Evolutionary conservation across 2,113 vertebrate species (phyloP).

Genomic region (Platycercus adscitus): DNA sequence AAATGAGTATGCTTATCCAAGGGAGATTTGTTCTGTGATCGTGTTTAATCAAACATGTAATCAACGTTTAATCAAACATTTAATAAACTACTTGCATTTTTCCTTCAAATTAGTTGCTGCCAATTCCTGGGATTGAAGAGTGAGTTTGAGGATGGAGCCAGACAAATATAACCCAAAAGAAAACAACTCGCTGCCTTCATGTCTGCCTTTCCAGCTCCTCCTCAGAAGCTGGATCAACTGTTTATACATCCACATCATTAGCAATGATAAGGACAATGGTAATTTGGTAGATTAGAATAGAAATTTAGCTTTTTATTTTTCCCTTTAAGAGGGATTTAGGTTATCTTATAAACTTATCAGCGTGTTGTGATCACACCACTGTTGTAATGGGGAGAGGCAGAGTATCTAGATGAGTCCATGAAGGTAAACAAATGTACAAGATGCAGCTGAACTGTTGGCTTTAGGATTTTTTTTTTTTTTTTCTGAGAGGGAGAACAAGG

Average conservation of each 20-base stretch:
- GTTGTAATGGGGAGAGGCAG: not conserved
- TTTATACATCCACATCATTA: not conserved
- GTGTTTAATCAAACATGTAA: slow-evolving; percentile 37
- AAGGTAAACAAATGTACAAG: slow-evolving; percentile 4
- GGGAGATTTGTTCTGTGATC: slow-evolving; percentile 18
- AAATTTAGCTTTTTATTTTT: not conserved
- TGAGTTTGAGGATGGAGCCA: not conserved
- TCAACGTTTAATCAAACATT: slow-evolving; percentile 9
- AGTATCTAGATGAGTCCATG: not conserved
- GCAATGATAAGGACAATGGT: not conserved
- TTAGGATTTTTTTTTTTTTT: not conserved
- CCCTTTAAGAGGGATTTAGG: not conserved
- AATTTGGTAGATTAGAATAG: slow-evolving; percentile 2
- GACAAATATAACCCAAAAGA: not conserved
- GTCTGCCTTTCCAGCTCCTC: not conserved
- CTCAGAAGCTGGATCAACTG: slow-evolving; percentile 2
- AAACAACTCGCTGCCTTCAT: not conserved
- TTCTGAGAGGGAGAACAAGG: not conserved
- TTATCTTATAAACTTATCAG: not conserved
- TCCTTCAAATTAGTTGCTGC: slow-evolving; percentile 40
- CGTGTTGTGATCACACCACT: not conserved
- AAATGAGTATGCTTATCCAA: not conserved
- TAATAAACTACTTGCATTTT: slow-evolving; percentile 29
- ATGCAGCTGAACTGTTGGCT: not conserved
- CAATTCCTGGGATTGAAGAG: not conserved